Conservation (phyloP, 2,888 invertebrate species). For the Hetaerina titia region DNA sequence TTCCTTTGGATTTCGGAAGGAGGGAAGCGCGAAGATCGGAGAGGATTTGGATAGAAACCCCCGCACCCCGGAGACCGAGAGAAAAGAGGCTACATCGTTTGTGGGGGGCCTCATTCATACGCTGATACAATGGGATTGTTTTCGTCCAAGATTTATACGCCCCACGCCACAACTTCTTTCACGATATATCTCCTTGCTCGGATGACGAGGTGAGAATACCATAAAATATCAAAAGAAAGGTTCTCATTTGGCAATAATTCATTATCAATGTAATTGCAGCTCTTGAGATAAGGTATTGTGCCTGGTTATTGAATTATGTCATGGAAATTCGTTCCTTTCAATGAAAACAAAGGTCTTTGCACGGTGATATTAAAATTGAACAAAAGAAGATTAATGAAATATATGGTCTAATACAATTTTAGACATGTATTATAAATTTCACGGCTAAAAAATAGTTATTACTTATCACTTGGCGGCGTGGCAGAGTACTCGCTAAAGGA, state of each 20-base stretch:
- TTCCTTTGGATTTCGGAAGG: slow-evolving; percentile 45
- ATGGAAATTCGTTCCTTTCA: too few relatives aligned
- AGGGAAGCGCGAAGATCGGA: background rate
- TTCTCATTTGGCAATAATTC: background rate
- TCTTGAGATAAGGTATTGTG: background rate
- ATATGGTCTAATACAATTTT: too few relatives aligned
- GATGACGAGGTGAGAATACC: background rate
- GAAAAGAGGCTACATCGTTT: slow-evolving; percentile 1
- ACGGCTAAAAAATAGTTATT: too few relatives aligned
- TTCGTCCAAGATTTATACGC: background rate
- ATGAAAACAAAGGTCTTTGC: too few relatives aligned
- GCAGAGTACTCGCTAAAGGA: too few relatives aligned
- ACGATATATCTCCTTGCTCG: slow-evolving; percentile 2
- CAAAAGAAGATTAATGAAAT: too few relatives aligned
- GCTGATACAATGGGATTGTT: slow-evolving; percentile 39
- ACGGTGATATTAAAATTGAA: too few relatives aligned
- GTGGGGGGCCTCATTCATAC: background rate
- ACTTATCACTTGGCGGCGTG: too few relatives aligned
- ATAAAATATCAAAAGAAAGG: background rate
- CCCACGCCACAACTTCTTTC: background rate
- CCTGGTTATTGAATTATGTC: too few relatives aligned
- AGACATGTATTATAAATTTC: too few relatives aligned
- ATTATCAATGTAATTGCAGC: background rate
- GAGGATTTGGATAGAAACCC: background rate
- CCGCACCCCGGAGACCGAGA: background rate